Evolutionary conservation across 1,140 invertebrate species (phyloP).

Genomic region (Physella acuta): DNA sequence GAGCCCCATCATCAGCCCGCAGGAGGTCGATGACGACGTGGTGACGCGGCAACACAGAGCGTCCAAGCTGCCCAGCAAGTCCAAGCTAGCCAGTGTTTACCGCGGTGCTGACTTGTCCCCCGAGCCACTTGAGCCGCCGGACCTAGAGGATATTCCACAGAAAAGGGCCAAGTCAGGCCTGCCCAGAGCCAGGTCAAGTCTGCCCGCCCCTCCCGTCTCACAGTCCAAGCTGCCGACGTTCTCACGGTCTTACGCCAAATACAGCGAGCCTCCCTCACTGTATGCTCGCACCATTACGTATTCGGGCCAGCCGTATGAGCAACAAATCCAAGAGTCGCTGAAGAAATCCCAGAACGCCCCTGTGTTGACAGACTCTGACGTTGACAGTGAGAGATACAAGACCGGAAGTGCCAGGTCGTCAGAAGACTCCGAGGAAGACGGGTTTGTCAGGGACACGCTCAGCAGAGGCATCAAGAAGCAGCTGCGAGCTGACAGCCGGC

Average conservation of each 20-base stretch:
- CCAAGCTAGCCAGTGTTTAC: background rate
- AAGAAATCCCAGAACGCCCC: background rate
- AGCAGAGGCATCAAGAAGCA: constrained; percentile 36
- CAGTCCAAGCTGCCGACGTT: constrained; percentile 13
- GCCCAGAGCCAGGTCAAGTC: background rate
- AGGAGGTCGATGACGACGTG: background rate
- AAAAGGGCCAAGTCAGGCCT: background rate
- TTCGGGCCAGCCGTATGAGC: background rate
- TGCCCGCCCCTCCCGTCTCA: background rate
- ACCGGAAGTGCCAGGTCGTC: background rate
- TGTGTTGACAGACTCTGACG: background rate
- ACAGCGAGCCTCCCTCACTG: background rate
- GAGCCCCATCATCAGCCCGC: constrained; percentile 16
- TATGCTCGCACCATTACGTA: background rate
- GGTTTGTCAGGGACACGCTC: constrained; percentile 16
- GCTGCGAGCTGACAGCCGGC: constrained; percentile 39
- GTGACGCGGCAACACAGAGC: background rate
- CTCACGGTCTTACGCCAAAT: background rate
- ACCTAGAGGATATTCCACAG: background rate
- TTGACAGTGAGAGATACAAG: background rate
- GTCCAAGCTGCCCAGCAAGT: background rate
- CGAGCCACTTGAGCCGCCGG: background rate
- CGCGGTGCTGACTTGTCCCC: background rate
- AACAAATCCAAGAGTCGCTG: background rate
- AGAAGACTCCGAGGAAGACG: constrained; percentile 22